Evolutionary conservation across 2,113 vertebrate genomes (phyloP), one percentile per base, ranked within the genome.

Genomic region (Calidris pugnax): DNA sequence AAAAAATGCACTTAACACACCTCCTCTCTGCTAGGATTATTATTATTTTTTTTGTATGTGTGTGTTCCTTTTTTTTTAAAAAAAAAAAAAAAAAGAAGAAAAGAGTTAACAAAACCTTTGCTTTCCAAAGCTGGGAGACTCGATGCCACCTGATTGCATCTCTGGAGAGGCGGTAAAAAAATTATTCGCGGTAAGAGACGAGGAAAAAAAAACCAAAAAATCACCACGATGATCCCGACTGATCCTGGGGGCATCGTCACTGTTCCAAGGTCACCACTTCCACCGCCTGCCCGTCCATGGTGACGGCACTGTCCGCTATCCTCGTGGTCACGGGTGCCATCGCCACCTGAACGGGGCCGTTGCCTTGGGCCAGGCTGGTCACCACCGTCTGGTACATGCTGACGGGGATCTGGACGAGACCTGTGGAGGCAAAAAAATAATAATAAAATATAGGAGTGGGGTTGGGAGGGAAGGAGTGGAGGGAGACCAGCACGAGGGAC

Each of bases 301-400:
- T 99, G 95, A 99, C 98, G 1, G 98, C 86, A 9, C 98, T 99
- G 98, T 99, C 99, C 10, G 99, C 98, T 97, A 99, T 99, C 95
- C 99, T 96, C 2, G 99, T 99, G 78, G 99, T 95, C 14, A 99
- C 98, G 4, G 99, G 99, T 1, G 99, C 99, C 99, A 99, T 99
- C 26, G 99, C 99, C 32, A 99, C 99, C 98, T 99, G 99, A 71
- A 99, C 99, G 0, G 99, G 99, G 56, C 99, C 98, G n/a, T 99
- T 99, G 57, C 99, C 99, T 60, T 99, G 99, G 35, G 99, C 99
- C 43, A 99, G 98, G 98, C 99, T 99, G 98, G 99, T 99, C 77
- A 99, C 99, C 86, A 99, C 99, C 0, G 99, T 99, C 98, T 99
- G 99, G 98, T 99, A 99, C 99, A 99, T 99, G 98, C 99, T 99